Evolutionary conservation across 37 sponge, comb jelly and placozoan genomes (phyloP).

Genomic region (Mnemiopsis leidyi): DNA sequence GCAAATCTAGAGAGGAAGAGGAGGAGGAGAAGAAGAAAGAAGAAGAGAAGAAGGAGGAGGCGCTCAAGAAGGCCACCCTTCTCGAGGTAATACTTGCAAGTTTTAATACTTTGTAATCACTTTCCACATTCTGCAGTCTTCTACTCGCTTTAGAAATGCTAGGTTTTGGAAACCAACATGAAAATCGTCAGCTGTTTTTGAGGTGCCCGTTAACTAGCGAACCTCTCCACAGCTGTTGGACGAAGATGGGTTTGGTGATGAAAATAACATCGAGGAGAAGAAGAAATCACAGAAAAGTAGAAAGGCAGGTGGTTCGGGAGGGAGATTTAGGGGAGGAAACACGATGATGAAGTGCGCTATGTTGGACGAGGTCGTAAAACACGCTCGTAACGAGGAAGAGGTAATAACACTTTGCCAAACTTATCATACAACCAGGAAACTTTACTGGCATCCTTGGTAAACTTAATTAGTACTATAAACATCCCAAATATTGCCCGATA

Average conservation of each 20-base stretch:
- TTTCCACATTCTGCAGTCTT: no score
- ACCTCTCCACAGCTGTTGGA: background rate
- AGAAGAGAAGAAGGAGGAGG: background rate
- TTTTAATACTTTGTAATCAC: no score
- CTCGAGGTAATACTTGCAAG: background rate
- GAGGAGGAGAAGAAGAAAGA: background rate
- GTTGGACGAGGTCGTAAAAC: conserved; percentile 19
- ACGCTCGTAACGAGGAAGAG: background rate
- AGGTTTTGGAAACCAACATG: no score
- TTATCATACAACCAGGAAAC: no score
- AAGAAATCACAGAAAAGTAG: background rate
- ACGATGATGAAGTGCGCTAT: conserved; percentile 14
- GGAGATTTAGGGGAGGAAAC: background rate
- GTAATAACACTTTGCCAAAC: background rate
- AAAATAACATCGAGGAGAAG: background rate
- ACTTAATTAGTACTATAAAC: no score
- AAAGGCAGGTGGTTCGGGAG: background rate
- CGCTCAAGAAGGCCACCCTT: background rate
- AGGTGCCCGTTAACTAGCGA: no score
- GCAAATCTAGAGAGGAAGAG: background rate
- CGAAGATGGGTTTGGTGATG: background rate
- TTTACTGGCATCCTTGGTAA: no score
- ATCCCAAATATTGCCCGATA: no score
- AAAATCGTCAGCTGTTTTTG: no score
- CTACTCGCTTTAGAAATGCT: no score